These are phyloP conservation scores for Acleris literana DNA, from an alignment of 2,888 invertebrate genomes.

Conservation along the genomic window DNA sequence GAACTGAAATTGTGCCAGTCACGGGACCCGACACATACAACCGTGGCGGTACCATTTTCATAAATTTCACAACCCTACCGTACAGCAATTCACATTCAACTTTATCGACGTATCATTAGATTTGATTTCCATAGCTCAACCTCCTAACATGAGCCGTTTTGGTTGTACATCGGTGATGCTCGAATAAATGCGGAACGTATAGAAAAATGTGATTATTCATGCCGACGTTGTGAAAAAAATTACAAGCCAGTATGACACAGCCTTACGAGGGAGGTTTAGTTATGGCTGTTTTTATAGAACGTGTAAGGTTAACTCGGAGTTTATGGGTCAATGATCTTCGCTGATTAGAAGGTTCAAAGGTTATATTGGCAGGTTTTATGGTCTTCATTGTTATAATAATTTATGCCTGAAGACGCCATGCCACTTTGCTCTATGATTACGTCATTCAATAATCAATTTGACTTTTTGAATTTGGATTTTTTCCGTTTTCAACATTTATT, in stretches of 20 bases:
- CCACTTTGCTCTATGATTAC: too few relatives aligned
- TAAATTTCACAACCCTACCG: slow-evolving; percentile 72
- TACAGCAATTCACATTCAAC: slow-evolving; percentile 59
- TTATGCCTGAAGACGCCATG: too few relatives aligned
- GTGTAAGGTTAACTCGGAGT: slow-evolving; percentile 29
- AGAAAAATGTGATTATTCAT: slow-evolving; percentile 83
- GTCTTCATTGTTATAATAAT: too few relatives aligned
- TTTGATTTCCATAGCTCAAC: slow-evolving; percentile 40
- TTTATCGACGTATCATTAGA: slow-evolving; percentile 52
- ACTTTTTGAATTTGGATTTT: too few relatives aligned
- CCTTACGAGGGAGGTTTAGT: slow-evolving; percentile 40
- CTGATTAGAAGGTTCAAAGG: slow-evolving; percentile 35
- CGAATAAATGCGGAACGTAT: slow-evolving; percentile 77
- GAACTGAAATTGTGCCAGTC: slow-evolving; percentile 79
- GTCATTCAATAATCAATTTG: too few relatives aligned
- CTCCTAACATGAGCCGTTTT: slow-evolving; percentile 44
- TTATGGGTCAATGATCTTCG: slow-evolving; percentile 34
- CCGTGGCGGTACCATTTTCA: slow-evolving; percentile 68
- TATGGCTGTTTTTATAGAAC: slow-evolving; percentile 34
- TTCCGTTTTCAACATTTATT: too few relatives aligned
- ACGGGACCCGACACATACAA: slow-evolving; percentile 66
- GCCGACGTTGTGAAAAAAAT: slow-evolving; percentile 77
- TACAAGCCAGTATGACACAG: slow-evolving; percentile 69
- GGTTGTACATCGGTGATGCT: slow-evolving; percentile 46
- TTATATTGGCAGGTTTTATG: slow-evolving; percentile 10